phyloP scores from a whole-genome alignment of 2,113 vertebrate species.

The Gorilla gorilla region DNA sequence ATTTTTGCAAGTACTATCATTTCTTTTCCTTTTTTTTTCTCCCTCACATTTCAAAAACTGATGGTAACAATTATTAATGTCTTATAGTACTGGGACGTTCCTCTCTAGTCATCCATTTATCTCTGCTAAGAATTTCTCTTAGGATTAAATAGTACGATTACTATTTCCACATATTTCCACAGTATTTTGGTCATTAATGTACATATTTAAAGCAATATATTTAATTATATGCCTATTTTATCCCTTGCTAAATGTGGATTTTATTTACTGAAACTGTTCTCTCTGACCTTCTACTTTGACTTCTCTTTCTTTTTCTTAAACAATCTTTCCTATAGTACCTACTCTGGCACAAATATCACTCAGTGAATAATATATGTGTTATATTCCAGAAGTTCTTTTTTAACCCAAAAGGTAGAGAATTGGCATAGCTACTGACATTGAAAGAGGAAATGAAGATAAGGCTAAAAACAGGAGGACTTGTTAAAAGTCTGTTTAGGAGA shows the following conservation, averaged over 20 bases:
- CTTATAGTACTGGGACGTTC: not conserved
- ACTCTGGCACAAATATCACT: not conserved
- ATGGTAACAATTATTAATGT: not conserved
- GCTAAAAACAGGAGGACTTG: not conserved
- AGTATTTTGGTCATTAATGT: not conserved
- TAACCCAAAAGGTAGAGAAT: not conserved
- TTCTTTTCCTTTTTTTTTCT: not conserved
- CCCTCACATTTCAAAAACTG: not conserved
- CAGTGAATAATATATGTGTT: not conserved
- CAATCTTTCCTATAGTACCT: not conserved
- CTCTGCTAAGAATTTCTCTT: not conserved
- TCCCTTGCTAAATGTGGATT: conserved; percentile 13
- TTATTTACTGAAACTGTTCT: conserved; percentile 35
- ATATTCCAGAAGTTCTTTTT: not conserved
- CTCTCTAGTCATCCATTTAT: not conserved
- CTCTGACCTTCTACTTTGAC: not conserved
- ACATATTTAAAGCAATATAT: conserved; percentile 39
- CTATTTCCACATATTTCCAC: conserved; percentile 21
- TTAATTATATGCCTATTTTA: conserved; percentile 21
- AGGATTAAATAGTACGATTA: not conserved
- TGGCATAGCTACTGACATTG: not conserved
- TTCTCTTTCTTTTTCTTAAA: not conserved
- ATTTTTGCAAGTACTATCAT: not conserved
- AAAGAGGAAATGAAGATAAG: not conserved
- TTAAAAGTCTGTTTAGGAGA: not conserved